Evolutionary conservation across 53 echinoderm and acorn worm species (phyloP).

Genomic region (Arbacia lixula): DNA sequence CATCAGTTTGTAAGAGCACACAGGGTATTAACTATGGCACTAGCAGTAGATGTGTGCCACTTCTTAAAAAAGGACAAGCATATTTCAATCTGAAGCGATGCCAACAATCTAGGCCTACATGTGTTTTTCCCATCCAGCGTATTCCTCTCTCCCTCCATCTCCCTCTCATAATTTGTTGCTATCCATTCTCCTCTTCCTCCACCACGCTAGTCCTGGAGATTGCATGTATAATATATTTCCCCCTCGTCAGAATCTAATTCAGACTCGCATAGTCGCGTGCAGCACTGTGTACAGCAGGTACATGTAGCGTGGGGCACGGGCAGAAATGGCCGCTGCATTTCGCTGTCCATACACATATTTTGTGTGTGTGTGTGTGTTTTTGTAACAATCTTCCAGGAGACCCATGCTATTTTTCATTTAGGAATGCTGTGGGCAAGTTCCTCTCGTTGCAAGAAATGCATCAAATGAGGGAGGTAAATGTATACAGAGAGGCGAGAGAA

Average conservation of each 20-base stretch:
- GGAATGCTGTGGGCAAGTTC: conserved; percentile 31
- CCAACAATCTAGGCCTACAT: no score
- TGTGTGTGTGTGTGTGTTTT: conserved; percentile 28
- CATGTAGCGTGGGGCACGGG: conserved; percentile 1
- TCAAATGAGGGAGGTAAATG: not conserved
- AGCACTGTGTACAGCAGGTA: not conserved
- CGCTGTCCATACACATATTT: not conserved
- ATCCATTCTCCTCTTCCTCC: conserved; percentile 19
- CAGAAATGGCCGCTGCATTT: conserved; percentile 7
- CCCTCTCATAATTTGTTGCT: not conserved
- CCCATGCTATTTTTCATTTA: conserved; percentile 29
- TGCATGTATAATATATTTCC: conserved; percentile 41
- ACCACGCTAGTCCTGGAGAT: not conserved
- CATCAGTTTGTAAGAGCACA: no score
- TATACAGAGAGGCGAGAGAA: not conserved
- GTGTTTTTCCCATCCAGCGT: conserved; percentile 26
- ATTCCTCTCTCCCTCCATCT: not conserved
- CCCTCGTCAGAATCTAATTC: conserved; percentile 50
- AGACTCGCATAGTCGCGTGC: not conserved
- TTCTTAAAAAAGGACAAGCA: no score
- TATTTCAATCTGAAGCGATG: no score
- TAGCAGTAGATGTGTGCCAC: no score
- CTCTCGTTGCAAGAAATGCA: not conserved
- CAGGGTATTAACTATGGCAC: no score
- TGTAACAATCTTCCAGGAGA: conserved; percentile 56